These are phyloP conservation scores for Podotricha telesiphe DNA, from an alignment of 2,888 invertebrate genomes.

Conservation along the genomic window DNA sequence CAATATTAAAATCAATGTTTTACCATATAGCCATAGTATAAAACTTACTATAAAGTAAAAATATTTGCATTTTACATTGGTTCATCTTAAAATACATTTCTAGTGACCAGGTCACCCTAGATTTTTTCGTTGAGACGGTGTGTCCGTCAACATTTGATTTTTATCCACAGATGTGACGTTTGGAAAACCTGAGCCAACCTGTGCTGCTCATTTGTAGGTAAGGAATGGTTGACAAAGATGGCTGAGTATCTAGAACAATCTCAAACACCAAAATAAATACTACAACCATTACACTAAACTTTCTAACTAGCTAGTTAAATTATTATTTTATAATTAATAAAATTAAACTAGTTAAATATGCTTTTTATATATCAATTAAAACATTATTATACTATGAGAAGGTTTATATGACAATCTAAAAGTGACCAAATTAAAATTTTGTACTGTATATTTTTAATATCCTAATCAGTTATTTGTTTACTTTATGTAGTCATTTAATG, in stretches of 20 bases:
- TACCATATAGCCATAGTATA: neutral
- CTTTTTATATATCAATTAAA: neutral
- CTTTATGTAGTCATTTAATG: neutral
- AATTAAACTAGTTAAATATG: neutral
- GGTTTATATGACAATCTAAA: neutral
- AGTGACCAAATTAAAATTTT: neutral
- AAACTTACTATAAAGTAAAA: neutral
- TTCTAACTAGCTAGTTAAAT: constrained; percentile 14
- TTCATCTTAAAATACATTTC: constrained; percentile 16
- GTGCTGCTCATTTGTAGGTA: constrained; percentile 67
- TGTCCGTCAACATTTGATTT: constrained; percentile 81
- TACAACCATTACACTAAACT: constrained; percentile 3
- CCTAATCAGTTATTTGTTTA: no score
- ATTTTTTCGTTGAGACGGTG: constrained; percentile 75
- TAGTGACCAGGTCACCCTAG: constrained; percentile 37
- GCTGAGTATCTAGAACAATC: constrained; percentile 40
- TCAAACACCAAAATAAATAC: constrained; percentile 27
- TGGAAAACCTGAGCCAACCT: constrained; percentile 61
- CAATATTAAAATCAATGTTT: neutral
- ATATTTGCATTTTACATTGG: constrained; percentile 1
- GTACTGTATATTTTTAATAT: neutral
- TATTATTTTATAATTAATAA: neutral
- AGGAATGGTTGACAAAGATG: constrained; percentile 55
- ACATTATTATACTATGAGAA: neutral
- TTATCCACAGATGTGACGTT: constrained; percentile 77